A percentile compares a stretch with the other conserved stretches of the same genome.
These are phyloP conservation scores for Acropternis orthonyx DNA, from an alignment of 2,797 vertebrate species.

Conservation along the genomic window DNA sequence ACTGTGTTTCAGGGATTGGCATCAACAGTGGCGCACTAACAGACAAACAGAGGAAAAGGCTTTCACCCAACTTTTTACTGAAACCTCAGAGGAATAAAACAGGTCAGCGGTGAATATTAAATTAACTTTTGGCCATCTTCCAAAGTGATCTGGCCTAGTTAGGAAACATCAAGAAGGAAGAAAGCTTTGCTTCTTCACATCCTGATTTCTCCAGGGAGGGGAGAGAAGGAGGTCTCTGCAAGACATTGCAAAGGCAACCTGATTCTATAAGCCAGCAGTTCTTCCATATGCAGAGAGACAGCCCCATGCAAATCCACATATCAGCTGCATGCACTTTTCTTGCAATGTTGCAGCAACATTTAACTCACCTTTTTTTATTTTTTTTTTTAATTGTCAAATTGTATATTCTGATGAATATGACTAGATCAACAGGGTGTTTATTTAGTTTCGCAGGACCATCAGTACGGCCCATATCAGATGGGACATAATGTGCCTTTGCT, in stretches of 20 bases:
- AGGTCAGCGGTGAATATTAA: slow-evolving; percentile 79
- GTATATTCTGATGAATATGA: background rate
- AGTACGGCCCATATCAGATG: background rate
- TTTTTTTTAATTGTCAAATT: background rate
- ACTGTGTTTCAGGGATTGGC: slow-evolving; percentile 65
- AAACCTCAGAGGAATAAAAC: slow-evolving; percentile 76
- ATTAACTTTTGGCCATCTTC: slow-evolving; percentile 74
- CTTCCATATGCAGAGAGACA: background rate
- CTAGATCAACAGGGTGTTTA: background rate
- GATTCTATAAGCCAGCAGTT: slow-evolving; percentile 60
- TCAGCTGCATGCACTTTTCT: background rate
- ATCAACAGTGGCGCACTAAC: slow-evolving; percentile 47
- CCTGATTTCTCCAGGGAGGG: slow-evolving; percentile 71
- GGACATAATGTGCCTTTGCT: background rate
- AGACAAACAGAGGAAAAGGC: slow-evolving; percentile 67
- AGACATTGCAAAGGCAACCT: slow-evolving; percentile 41
- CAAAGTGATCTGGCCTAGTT: slow-evolving; percentile 79
- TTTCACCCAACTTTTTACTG: slow-evolving; percentile 75
- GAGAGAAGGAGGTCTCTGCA: slow-evolving; percentile 38
- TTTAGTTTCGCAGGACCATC: background rate
- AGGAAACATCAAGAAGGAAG: slow-evolving; percentile 72
- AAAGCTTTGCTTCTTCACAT: slow-evolving; percentile 70
- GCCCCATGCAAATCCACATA: background rate
- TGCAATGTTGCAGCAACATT: background rate
- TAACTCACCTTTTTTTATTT: background rate